Percentiles rank a stretch among this genome's conserved stretches.
Conservation (phyloP, 2,797 vertebrate species). For the Hydrolagus colliei region DNA sequence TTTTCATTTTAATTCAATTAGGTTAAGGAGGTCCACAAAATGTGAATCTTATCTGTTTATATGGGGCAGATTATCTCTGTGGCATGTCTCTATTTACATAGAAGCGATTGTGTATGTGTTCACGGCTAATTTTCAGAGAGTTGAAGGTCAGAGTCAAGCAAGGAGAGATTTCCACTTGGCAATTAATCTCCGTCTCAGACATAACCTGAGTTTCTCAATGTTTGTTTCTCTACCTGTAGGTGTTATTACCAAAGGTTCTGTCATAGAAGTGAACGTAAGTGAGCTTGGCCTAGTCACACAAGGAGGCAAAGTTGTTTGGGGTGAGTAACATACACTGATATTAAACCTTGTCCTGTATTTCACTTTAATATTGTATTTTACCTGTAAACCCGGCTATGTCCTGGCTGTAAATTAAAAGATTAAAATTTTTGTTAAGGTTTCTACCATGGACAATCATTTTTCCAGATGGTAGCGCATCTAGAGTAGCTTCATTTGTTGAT, state of each 20-base stretch:
- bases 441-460: background rate
- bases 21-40: too few relatives aligned
- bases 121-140: background rate
- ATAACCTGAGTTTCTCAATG: too few relatives aligned
- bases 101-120: background rate
- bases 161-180: too few relatives aligned
- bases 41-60: too few relatives aligned
- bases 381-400: background rate
- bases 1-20: background rate
- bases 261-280: constrained; percentile 91
- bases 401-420: background rate
- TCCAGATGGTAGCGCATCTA: background rate
- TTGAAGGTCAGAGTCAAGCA: too few relatives aligned
- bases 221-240: constrained; percentile 51
- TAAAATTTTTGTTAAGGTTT: background rate
- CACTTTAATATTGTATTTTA: background rate
- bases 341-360: background rate
- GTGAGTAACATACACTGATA: constrained; percentile 58
- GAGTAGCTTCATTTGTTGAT: background rate
- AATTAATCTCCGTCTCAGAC: too few relatives aligned
- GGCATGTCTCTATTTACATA: too few relatives aligned
- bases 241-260: constrained; percentile 93
- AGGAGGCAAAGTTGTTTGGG: constrained; percentile 97
- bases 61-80: too few relatives aligned
- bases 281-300: constrained; percentile 93